Base-by-base conservation (phyloP, 2,888 invertebrate species). In the Meiosimyza decipiens region DNA sequence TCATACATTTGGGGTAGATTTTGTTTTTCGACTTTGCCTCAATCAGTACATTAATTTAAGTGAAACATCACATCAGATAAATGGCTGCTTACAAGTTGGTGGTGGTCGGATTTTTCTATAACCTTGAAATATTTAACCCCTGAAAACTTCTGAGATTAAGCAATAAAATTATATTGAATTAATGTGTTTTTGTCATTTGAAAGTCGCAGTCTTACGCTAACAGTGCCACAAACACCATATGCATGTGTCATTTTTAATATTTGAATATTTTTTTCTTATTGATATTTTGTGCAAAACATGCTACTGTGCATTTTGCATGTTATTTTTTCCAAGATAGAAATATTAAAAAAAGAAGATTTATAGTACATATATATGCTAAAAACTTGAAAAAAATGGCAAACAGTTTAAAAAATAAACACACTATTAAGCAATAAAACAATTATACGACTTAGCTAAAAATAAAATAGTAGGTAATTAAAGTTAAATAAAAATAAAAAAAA, bases 231-330 rank as follows among this genome's bases (percentile, higher is more conserved):
- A 40, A 9, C 40, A 40, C 40, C 40, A 40, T 40, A 40, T 40
- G 9, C 40, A 1, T 40, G 9, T 40, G 40, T 40, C 40, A 62
- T 28, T 15, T 69, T 51, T 70, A n/a, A 13, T 60, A 40, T 72
- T 71, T 70, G 15, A 47, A 33, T 11, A 47, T 59, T 28, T 18
- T n/a, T 18, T n/a, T 59, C 18, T 57, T 16, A 9, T 13, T 54
- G 15, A 33, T 40, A 47, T n/a, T 67, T 68, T n/a, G 18, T 18
- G 18, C 13, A 63, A 72, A 71, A 13, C 65, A 71, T 52, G 69
- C 78, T 74, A 78, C 73, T 77, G 71, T 75, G 75, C 74, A 74
- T 72, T 70, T 71, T 77, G 77, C 73, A 52, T 18, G 51, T n/a
- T n/a, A n/a, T 15, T 18, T 50, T 54, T 12, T 50, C 16, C 28